Percentiles rank a stretch among this genome's conserved stretches.
Conservation (phyloP, 2,797 vertebrate genomes). For the Monodelphis domestica region DNA sequence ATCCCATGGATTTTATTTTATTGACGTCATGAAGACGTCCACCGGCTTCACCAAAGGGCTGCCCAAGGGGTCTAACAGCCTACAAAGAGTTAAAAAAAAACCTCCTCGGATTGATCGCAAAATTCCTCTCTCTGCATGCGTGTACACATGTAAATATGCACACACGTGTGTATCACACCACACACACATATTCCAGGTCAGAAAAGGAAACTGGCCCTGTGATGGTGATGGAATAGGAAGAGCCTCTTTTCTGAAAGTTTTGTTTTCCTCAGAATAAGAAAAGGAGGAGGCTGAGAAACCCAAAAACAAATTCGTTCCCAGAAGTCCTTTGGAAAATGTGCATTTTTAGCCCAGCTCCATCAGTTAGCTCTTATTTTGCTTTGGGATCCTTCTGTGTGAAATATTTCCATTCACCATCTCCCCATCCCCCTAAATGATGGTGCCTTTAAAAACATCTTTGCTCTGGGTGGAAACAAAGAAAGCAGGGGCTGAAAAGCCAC, state of each 20-base stretch:
- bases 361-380: background rate
- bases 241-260: slow-evolving; percentile 25
- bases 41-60: background rate
- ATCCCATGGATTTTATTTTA: background rate
- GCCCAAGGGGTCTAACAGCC: background rate
- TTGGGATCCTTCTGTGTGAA: slow-evolving; percentile 39
- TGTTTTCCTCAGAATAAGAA: slow-evolving; percentile 43
- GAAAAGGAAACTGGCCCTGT: background rate
- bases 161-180: background rate
- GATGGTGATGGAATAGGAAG: background rate
- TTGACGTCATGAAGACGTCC: background rate
- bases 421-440: slow-evolving; percentile 57
- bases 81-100: background rate
- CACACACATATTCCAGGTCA: background rate
- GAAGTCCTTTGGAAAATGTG: slow-evolving; percentile 31
- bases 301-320: slow-evolving; percentile 14
- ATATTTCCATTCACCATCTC: background rate
- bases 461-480: slow-evolving; percentile 63
- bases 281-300: slow-evolving; percentile 25
- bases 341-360: slow-evolving; percentile 11
- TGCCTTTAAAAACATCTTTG: slow-evolving; percentile 66
- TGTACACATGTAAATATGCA: background rate
- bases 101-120: background rate
- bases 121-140: background rate
- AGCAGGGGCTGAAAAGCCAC: slow-evolving; percentile 65